Evolutionary conservation across 2,797 vertebrate species (phyloP).

Genomic region (Phrynocephalus forsythii): DNA sequence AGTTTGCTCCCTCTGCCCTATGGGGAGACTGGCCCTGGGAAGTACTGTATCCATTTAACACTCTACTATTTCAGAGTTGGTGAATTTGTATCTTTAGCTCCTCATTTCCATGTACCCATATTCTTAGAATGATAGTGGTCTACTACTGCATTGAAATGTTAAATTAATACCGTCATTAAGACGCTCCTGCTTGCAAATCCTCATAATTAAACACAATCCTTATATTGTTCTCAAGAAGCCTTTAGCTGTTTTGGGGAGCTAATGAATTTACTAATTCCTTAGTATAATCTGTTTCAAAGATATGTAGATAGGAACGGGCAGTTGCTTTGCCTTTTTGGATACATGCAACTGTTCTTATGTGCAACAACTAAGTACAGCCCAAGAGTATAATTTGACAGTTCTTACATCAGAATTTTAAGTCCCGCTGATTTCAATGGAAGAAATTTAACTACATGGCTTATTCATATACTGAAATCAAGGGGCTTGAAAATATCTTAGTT

Average conservation of each 20-base stretch:
- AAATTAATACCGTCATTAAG: constrained; percentile 8
- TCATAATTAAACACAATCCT: constrained; percentile 20
- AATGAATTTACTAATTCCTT: constrained; percentile 7
- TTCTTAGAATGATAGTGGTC: constrained; percentile 32
- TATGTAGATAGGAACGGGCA: background rate
- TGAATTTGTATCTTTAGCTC: constrained; percentile 24
- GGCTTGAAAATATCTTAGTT: background rate
- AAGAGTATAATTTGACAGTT: background rate
- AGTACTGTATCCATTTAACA: background rate
- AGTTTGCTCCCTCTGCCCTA: background rate
- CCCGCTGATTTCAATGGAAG: background rate
- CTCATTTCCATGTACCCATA: background rate
- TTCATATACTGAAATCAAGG: background rate
- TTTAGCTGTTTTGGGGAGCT: background rate
- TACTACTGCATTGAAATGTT: constrained; percentile 1
- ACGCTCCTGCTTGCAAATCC: constrained; percentile 25
- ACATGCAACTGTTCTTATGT: background rate
- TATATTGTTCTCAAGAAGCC: background rate
- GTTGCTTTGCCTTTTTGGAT: background rate
- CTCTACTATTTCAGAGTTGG: background rate
- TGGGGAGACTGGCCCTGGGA: background rate
- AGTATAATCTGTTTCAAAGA: constrained; percentile 26
- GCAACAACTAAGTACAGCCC: background rate
- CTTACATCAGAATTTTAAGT: background rate
- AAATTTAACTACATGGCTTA: background rate